These are phyloP conservation scores for Celastrina argiolus DNA, from an alignment of 2,888 invertebrate species.

Conservation along the genomic window DNA sequence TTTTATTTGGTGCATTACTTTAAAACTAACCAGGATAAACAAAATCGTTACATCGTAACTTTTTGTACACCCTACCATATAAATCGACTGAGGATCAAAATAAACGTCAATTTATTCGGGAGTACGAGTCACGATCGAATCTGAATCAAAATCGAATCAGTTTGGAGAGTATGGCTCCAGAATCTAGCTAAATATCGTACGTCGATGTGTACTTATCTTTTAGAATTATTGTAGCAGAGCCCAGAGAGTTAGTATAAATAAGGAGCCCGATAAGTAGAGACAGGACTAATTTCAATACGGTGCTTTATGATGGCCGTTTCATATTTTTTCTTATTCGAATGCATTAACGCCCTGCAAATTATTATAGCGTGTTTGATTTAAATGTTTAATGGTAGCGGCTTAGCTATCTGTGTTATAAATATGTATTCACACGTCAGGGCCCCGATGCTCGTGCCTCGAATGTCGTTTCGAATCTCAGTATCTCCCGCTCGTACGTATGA, in stretches of 20 bases:
- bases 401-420: background rate
- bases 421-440: background rate
- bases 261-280: constrained; percentile 34
- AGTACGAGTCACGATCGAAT: no score
- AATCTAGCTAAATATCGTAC: background rate
- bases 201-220: constrained; percentile 17
- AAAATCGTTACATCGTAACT: no score
- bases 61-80: no score
- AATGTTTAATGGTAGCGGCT: constrained; percentile 13
- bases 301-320: constrained; percentile 30
- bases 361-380: constrained; percentile 20
- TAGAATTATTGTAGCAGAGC: constrained; percentile 20
- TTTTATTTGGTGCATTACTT: no score
- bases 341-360: constrained; percentile 29
- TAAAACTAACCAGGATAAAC: no score
- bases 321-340: constrained; percentile 32
- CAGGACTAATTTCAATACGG: constrained; percentile 36
- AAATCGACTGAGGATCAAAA: no score
- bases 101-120: no score
- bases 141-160: no score
- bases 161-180: no score
- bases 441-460: no score
- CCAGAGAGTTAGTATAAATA: constrained; percentile 30
- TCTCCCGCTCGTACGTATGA: no score
- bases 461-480: no score